Conservation (phyloP, 2,113 vertebrate genomes). For the Silurus meridionalis region DNA sequence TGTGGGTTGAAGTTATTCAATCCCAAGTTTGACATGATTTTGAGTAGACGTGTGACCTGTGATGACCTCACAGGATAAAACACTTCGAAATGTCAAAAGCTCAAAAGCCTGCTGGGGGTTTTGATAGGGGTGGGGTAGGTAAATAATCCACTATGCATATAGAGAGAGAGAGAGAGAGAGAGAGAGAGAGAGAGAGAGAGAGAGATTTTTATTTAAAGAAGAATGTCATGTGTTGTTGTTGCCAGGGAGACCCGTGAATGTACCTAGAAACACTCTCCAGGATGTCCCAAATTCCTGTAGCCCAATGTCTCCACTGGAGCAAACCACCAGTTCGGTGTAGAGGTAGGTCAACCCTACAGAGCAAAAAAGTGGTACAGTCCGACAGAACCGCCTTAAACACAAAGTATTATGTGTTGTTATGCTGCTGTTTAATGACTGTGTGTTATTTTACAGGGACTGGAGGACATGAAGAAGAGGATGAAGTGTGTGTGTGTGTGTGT, state of each 20-base stretch:
- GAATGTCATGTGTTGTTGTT: conserved; percentile 20
- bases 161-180: too few species aligned
- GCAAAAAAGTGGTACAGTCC: background rate
- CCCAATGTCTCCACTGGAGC: conserved; percentile 44
- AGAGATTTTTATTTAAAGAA: background rate
- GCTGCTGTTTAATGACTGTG: background rate
- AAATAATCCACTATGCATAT: too few species aligned
- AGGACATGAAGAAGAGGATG: background rate
- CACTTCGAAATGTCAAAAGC: background rate
- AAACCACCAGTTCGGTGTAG: conserved; percentile 65
- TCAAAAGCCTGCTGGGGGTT: background rate
- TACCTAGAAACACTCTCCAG: conserved; percentile 37
- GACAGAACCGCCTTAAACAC: background rate
- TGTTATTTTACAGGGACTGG: background rate
- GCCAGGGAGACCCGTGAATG: conserved; percentile 40
- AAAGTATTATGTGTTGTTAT: background rate
- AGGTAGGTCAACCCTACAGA: conserved; percentile 55
- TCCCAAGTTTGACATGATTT: too few species aligned
- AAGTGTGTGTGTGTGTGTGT: conserved; percentile 25
- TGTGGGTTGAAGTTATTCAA: too few species aligned
- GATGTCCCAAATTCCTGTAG: conserved; percentile 41
- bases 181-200: too few species aligned
- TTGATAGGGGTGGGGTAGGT: too few species aligned
- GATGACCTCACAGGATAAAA: background rate
- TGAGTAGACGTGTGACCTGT: too few species aligned